These are phyloP conservation scores for Furnarius figulus DNA, from an alignment of 2,113 vertebrate species.

Conservation along the genomic window DNA sequence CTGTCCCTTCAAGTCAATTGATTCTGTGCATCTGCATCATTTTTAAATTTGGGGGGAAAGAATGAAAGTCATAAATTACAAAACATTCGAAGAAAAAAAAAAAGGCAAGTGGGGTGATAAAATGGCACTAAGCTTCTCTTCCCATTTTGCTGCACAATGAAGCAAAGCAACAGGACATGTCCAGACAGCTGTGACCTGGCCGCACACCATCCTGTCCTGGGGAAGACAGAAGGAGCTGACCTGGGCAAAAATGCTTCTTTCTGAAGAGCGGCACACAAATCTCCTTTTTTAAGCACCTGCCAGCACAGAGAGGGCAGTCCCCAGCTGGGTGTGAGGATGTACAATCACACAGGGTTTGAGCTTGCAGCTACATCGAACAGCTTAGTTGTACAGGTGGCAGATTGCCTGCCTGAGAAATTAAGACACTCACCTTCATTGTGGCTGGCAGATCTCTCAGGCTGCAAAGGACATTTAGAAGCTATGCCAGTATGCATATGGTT, in stretches of 20 bases:
- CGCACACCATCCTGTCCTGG: neutral
- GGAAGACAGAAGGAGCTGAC: neutral
- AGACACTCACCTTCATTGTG: neutral
- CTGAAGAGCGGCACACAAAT: neutral
- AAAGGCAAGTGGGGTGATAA: accelerated
- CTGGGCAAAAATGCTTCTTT: neutral
- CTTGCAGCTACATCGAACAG: neutral
- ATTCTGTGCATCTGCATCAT: neutral
- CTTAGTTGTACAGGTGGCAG: neutral
- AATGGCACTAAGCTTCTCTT: neutral
- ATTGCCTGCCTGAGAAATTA: neutral
- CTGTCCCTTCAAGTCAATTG: neutral
- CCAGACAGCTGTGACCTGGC: neutral
- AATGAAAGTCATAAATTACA: neutral
- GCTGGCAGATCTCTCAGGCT: neutral
- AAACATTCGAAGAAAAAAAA: neutral
- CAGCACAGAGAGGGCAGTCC: neutral
- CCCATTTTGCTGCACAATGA: neutral
- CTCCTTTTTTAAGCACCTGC: neutral
- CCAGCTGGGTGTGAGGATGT: accelerated
- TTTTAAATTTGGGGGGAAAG: neutral
- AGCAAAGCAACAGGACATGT: neutral
- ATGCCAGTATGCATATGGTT: neutral
- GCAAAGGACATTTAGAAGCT: neutral
- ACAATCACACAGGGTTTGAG: neutral